phyloP scores from a whole-genome alignment of 2,797 vertebrate genomes.

The Acrossocheilus wenchowensis region DNA sequence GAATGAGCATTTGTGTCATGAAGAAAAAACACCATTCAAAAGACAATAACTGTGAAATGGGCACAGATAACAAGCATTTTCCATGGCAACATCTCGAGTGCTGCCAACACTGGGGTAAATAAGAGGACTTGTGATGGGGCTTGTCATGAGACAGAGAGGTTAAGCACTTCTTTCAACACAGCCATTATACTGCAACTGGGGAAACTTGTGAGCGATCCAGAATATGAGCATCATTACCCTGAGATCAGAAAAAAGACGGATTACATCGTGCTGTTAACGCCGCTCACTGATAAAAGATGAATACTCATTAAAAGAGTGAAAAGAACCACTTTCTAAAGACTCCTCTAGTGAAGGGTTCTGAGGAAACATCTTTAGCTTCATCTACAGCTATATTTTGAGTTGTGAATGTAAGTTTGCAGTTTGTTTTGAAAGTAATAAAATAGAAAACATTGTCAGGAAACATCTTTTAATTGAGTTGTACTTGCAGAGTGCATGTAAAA shows the following conservation, averaged over 20 bases:
- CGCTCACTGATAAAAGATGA: slow-evolving; percentile 8
- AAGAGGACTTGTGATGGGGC: slow-evolving; percentile 30
- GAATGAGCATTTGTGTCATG: slow-evolving; percentile 39
- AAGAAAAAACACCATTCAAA: slow-evolving; percentile 41
- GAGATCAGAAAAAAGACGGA: slow-evolving; percentile 17
- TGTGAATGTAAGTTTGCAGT: neutral
- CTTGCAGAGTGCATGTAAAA: neutral
- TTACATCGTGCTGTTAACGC: neutral
- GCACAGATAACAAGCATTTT: slow-evolving; percentile 34
- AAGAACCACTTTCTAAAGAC: slow-evolving; percentile 19
- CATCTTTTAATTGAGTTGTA: slow-evolving; percentile 3
- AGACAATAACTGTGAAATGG: slow-evolving; percentile 34
- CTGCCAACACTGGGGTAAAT: slow-evolving; percentile 34
- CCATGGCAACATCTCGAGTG: slow-evolving; percentile 49
- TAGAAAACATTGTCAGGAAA: neutral
- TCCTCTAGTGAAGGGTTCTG: neutral
- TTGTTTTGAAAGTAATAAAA: neutral
- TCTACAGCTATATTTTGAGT: slow-evolving; percentile 6
- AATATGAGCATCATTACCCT: neutral
- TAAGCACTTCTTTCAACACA: slow-evolving; percentile 29
- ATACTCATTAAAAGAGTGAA: slow-evolving; percentile 24
- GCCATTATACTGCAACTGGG: slow-evolving; percentile 33
- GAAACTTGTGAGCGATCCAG: slow-evolving; percentile 35
- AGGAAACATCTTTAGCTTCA: neutral
- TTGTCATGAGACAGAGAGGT: slow-evolving; percentile 43